Evolutionary conservation across 2,113 vertebrate genomes (phyloP).

Genomic region (Laticauda colubrina): DNA sequence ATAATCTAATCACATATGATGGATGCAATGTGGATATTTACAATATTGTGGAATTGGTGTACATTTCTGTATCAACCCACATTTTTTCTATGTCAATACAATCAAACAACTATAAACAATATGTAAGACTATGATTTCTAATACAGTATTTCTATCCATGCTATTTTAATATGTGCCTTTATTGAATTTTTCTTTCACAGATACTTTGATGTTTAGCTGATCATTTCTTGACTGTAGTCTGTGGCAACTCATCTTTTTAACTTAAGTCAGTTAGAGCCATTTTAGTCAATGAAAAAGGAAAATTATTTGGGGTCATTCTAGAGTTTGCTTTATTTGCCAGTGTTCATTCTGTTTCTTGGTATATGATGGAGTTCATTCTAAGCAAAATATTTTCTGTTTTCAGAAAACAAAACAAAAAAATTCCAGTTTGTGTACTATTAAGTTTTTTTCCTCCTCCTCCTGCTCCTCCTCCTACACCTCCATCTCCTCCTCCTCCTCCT

Average conservation of each 20-base stretch:
- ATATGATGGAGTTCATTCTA: neutral
- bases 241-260: neutral
- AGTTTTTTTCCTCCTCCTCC: neutral
- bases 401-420: neutral
- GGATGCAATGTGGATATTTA: neutral
- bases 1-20: neutral
- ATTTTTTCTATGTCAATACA: neutral
- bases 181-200: neutral
- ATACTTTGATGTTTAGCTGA: slow-evolving; percentile 8
- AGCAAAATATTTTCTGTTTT: slow-evolving; percentile 10
- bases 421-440: neutral
- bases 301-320: neutral
- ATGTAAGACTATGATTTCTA: neutral
- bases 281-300: neutral
- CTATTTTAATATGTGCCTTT: neutral
- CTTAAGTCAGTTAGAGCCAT: neutral
- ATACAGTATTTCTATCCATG: slow-evolving; percentile 2
- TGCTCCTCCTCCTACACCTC: neutral
- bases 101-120: neutral
- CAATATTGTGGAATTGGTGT: neutral
- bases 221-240: neutral
- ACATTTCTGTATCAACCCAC: neutral
- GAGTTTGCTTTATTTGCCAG: neutral
- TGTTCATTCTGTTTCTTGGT: slow-evolving; percentile 8
- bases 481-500: too few relatives aligned